Conservation (phyloP, 2,888 invertebrate genomes). For the Drosophila seclusa region DNA sequence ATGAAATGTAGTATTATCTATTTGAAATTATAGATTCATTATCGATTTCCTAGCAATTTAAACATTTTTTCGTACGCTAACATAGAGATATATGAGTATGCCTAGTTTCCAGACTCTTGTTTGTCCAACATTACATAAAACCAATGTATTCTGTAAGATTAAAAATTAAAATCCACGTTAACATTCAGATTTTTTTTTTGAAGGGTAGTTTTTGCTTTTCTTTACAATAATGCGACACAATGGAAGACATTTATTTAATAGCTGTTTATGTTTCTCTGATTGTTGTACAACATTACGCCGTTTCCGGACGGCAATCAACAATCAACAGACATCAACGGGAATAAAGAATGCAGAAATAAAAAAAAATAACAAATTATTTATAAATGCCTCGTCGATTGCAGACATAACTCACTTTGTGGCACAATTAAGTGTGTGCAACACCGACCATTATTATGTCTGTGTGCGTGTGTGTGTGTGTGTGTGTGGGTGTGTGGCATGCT, state of each 20-base stretch:
- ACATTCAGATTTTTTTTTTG: background rate
- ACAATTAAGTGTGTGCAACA: constrained; percentile 63
- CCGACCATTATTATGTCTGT: constrained; percentile 9
- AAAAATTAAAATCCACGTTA: background rate
- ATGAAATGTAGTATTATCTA: too few relatives aligned
- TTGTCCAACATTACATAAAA: too few relatives aligned
- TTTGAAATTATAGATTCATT: background rate
- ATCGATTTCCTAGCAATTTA: background rate
- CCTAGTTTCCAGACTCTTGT: background rate
- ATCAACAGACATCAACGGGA: constrained; percentile 10
- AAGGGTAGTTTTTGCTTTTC: background rate
- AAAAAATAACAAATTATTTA: constrained; percentile 8
- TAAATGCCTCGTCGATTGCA: constrained; percentile 51
- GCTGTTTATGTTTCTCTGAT: constrained; percentile 7
- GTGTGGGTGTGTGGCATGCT: background rate
- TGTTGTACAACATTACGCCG: constrained; percentile 20
- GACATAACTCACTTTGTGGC: constrained; percentile 72
- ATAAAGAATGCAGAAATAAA: background rate
- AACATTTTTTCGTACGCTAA: background rate
- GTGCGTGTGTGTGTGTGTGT: background rate
- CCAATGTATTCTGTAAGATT: background rate
- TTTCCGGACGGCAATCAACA: constrained; percentile 30
- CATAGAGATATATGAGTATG: background rate
- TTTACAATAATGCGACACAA: background rate
- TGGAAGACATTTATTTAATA: constrained; percentile 20